Percentiles rank a stretch among this genome's conserved stretches.
phyloP scores from a whole-genome alignment of 2,888 invertebrate genomes.

The Cryptus viduatorius region DNA sequence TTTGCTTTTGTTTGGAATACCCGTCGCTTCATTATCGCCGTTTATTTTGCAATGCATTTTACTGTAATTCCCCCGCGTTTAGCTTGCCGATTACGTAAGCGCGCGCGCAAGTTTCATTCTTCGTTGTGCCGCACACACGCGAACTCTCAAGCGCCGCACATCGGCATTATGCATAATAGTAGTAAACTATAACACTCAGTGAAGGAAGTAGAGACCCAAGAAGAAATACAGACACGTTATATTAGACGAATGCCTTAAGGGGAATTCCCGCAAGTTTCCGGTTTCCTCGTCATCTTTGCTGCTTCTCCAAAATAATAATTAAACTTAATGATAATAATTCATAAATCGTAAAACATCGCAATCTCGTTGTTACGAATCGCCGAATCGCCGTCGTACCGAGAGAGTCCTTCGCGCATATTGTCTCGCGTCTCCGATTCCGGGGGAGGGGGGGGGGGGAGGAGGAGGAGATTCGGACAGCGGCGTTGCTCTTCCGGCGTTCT shows the following conservation, averaged over 20 bases:
- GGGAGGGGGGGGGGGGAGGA: too few species aligned
- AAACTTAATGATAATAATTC: neutral
- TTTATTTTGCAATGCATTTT: conserved; percentile 4
- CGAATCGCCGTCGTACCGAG: too few species aligned
- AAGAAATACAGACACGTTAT: neutral
- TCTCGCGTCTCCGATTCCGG: too few species aligned
- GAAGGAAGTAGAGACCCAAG: conserved; percentile 2
- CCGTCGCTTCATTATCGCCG: too few species aligned
- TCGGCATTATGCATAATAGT: conserved; percentile 1
- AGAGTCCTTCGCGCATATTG: too few species aligned
- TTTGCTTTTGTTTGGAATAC: neutral
- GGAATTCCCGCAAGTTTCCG: conserved; percentile 44
- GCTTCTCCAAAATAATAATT: neutral
- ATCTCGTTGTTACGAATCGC: neutral
- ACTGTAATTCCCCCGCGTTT: neutral
- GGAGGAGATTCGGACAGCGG: too few species aligned
- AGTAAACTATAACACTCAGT: conserved; percentile 1
- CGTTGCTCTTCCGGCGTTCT: too few species aligned
- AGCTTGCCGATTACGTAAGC: conserved; percentile 22
- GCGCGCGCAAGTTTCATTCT: neutral
- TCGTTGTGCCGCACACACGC: neutral
- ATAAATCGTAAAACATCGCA: neutral
- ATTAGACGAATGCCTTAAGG: neutral
- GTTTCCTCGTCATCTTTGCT: conserved; percentile 24
- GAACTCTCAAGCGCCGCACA: neutral